A percentile compares a stretch with the other conserved stretches of the same genome.
Evolutionary conservation across 2,113 vertebrate species (phyloP).

Genomic region (Aegotheles bennettii): DNA sequence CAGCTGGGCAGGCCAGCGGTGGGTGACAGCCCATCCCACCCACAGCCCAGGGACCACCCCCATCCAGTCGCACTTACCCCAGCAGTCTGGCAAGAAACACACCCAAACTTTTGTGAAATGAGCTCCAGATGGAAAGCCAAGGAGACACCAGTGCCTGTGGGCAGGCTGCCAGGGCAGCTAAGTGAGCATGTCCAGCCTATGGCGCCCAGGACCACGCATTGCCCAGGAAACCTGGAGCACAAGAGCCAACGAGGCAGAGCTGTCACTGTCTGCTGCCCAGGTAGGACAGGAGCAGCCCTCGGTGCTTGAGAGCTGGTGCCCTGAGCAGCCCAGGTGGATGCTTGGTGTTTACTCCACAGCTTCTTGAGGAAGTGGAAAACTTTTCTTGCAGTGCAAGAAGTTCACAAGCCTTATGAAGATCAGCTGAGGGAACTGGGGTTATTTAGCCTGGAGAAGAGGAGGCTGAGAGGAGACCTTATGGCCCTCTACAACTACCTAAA

Average conservation of each 20-base stretch:
- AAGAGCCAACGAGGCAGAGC: background rate
- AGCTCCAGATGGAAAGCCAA: background rate
- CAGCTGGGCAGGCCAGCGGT: background rate
- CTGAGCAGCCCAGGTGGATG: background rate
- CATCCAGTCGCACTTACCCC: background rate
- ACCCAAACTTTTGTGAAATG: background rate
- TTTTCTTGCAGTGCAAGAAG: background rate
- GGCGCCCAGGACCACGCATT: rapidly evolving
- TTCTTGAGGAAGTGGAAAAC: background rate
- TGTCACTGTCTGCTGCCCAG: background rate
- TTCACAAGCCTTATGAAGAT: no score
- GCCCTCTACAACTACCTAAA: no score
- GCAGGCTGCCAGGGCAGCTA: background rate
- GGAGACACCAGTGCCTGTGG: rapidly evolving
- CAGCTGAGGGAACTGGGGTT: no score
- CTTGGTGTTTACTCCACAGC: background rate
- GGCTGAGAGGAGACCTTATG: no score
- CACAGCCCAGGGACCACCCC: background rate
- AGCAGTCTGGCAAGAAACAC: background rate
- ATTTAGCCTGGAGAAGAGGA: no score
- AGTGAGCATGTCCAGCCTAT: background rate
- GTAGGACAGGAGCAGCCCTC: background rate
- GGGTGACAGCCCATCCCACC: background rate
- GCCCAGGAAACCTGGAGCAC: background rate
- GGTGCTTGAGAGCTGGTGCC: background rate